Evolutionary conservation across 2,797 vertebrate genomes (phyloP).

Genomic region (Platalea minor): DNA sequence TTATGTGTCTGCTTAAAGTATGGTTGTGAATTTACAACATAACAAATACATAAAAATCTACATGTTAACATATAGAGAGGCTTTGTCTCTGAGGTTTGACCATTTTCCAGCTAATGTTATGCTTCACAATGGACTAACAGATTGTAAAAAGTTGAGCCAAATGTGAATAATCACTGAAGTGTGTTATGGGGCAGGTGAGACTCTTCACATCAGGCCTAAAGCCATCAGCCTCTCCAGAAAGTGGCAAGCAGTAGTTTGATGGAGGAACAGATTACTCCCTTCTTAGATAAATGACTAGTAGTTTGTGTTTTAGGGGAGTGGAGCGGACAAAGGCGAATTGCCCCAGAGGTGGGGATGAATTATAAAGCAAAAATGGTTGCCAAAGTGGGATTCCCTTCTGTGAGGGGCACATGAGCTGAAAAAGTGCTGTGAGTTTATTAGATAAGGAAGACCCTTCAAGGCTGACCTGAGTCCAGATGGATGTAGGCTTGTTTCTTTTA

Average conservation of each 20-base stretch:
- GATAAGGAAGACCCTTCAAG: not conserved
- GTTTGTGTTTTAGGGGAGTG: not conserved
- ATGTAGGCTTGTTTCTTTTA: not conserved
- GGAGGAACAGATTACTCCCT: not conserved
- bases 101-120: not conserved
- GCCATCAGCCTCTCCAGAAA: not conserved
- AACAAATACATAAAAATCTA: not conserved
- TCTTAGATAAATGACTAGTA: not conserved
- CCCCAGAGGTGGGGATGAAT: not conserved
- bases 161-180: not conserved
- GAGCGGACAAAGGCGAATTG: not conserved
- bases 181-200: not conserved
- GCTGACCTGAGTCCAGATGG: not conserved
- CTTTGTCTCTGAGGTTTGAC: not conserved
- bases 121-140: not conserved
- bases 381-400: not conserved
- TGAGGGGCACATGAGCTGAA: not conserved
- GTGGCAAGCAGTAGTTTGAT: not conserved
- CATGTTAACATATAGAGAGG: not conserved
- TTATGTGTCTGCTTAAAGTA: not conserved
- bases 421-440: not conserved
- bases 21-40: not conserved
- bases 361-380: not conserved
- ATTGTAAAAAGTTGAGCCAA: not conserved
- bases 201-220: not conserved